Evolutionary conservation across 2,888 invertebrate species (phyloP).

Genomic region (Steinernema scapterisci): DNA sequence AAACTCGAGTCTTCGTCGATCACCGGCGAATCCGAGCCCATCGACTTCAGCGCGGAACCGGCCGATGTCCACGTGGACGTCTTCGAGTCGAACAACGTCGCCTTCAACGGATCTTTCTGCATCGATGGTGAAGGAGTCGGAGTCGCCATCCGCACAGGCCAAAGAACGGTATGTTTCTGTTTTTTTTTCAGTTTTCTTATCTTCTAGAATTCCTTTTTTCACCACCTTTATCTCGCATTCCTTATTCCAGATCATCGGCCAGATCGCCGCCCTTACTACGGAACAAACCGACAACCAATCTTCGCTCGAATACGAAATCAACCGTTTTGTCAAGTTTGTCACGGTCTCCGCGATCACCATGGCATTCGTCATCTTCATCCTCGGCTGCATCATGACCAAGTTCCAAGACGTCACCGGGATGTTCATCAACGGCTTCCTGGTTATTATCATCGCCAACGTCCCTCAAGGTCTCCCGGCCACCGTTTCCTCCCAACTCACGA

Average conservation of each 20-base stretch:
- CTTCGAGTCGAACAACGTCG: conserved; percentile 39
- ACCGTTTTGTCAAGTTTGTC: conserved; percentile 54
- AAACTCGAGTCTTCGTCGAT: conserved; percentile 51
- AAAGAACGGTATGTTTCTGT: conserved; percentile 31
- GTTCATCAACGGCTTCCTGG: conserved; percentile 43
- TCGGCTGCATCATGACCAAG: conserved; percentile 43
- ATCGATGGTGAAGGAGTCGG: conserved; percentile 38
- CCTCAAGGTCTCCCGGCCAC: conserved; percentile 47
- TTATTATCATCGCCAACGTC: conserved; percentile 43
- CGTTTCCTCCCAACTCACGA: conserved; percentile 46
- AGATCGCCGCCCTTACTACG: conserved; percentile 51
- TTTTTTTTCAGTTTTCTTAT: too few relatives aligned
- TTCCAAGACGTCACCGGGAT: conserved; percentile 41
- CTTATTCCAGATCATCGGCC: conserved; percentile 53
- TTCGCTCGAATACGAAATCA: conserved; percentile 53
- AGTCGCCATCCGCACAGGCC: conserved; percentile 39
- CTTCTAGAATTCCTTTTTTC: too few relatives aligned
- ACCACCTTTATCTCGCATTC: too few relatives aligned
- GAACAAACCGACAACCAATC: conserved; percentile 46
- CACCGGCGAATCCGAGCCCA: conserved; percentile 52
- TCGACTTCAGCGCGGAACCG: conserved; percentile 45
- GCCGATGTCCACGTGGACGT: conserved; percentile 35
- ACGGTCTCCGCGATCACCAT: conserved; percentile 53
- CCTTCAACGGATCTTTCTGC: conserved; percentile 39
- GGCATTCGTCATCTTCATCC: conserved; percentile 51